A percentile compares a stretch with the other conserved stretches of the same genome.
phyloP scores from a whole-genome alignment of 2,888 invertebrate genomes.

The Chrysolina americana region DNA sequence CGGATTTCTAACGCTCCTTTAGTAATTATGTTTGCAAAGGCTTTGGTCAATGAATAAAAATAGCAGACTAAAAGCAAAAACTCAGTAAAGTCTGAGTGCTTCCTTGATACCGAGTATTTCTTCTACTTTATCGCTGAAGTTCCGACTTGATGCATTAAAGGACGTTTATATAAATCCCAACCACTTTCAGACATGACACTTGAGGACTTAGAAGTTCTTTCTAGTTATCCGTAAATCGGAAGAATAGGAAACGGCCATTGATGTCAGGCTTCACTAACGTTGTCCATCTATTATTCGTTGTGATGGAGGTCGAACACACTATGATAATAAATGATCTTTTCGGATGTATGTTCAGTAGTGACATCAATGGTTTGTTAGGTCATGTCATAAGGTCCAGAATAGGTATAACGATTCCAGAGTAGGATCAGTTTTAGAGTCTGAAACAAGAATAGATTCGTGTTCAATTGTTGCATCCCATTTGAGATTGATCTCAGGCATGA shows the following conservation, averaged over 20 bases:
- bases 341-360: too few species aligned
- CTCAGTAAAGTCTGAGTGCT: neutral
- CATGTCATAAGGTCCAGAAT: too few species aligned
- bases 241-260: slow-evolving; percentile 12
- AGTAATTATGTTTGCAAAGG: neutral
- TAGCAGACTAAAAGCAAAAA: neutral
- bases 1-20: neutral
- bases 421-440: too few species aligned
- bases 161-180: slow-evolving; percentile 29
- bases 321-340: too few species aligned
- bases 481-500: too few species aligned
- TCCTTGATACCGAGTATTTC: slow-evolving; percentile 5
- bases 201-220: slow-evolving; percentile 4
- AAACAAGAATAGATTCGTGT: too few species aligned
- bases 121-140: neutral
- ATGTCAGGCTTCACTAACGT: slow-evolving; percentile 8
- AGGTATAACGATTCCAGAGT: too few species aligned
- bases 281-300: slow-evolving; percentile 3
- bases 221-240: slow-evolving; percentile 7
- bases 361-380: too few species aligned
- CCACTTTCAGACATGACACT: slow-evolving; percentile 27
- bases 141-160: slow-evolving; percentile 27
- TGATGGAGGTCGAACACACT: too few species aligned
- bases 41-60: neutral
- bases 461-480: too few species aligned